Percentiles rank a stretch among this genome's conserved stretches.
These are phyloP conservation scores for Chrysotoxum bicinctum DNA, from an alignment of 2,888 invertebrate genomes.

Conservation along the genomic window DNA sequence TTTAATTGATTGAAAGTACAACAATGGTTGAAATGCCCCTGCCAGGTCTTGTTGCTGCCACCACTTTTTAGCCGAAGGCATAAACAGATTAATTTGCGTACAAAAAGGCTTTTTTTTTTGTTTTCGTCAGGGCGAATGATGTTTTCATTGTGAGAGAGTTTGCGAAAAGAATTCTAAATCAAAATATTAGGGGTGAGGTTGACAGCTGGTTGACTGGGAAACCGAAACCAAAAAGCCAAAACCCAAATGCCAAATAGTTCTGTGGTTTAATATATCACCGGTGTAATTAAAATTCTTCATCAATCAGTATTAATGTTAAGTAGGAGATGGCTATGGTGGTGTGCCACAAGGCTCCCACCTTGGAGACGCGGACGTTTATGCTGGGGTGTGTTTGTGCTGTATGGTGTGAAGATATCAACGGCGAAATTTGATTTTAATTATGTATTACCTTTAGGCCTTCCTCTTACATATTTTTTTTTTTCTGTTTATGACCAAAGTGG, in stretches of 20 bases:
- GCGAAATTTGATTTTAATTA: slow-evolving; percentile 68
- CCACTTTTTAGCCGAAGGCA: slow-evolving; percentile 32
- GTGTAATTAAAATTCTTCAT: slow-evolving; percentile 72
- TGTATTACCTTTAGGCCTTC: slow-evolving; percentile 28
- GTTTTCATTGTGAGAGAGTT: slow-evolving; percentile 44
- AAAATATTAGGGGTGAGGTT: slow-evolving; percentile 30
- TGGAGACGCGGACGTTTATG: slow-evolving; percentile 10
- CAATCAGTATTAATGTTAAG: slow-evolving; percentile 65
- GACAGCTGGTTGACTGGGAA: slow-evolving; percentile 1
- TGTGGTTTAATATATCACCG: slow-evolving; percentile 71
- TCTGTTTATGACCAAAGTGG: slow-evolving; percentile 16
- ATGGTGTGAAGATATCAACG: slow-evolving; percentile 62
- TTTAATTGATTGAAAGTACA: slow-evolving; percentile 71
- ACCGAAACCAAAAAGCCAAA: slow-evolving; percentile 23
- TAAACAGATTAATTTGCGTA: slow-evolving; percentile 66
- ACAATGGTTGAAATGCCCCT: slow-evolving; percentile 22
- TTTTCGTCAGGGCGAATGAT: slow-evolving; percentile 33
- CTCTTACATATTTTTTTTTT: slow-evolving; percentile 18
- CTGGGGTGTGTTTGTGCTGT: background rate
- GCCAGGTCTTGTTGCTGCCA: slow-evolving; percentile 2
- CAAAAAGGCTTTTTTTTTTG: slow-evolving; percentile 32
- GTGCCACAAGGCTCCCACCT: slow-evolving; percentile 62
- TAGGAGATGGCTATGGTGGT: slow-evolving; percentile 43
- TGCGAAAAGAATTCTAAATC: background rate
- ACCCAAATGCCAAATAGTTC: slow-evolving; percentile 67